These are phyloP conservation scores for Drosophila carrolli DNA, from an alignment of 1,140 invertebrate genomes.

Conservation along the genomic window DNA sequence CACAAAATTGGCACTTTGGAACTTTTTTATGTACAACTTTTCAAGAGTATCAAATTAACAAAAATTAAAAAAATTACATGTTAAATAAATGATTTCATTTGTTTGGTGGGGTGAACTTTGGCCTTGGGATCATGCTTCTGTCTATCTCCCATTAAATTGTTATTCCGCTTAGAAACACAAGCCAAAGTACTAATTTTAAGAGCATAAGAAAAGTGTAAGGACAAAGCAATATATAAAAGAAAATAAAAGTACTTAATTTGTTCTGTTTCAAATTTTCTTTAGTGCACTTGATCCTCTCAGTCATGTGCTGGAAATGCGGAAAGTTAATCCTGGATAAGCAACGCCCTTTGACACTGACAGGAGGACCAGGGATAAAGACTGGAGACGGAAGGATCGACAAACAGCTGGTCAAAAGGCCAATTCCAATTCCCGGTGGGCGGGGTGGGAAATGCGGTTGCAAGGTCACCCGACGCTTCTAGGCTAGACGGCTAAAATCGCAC, in stretches of 20 bases:
- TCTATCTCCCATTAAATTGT: no score
- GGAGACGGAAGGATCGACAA: conserved; percentile 12
- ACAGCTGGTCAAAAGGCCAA: conserved; percentile 48
- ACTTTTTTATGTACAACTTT: no score
- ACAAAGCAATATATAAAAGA: no score
- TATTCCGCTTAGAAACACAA: no score
- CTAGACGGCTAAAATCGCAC: conserved; percentile 23
- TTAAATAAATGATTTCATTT: no score
- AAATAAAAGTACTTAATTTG: neutral
- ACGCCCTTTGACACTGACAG: conserved; percentile 57
- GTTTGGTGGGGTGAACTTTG: no score
- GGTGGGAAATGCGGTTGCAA: conserved; percentile 62
- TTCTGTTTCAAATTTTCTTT: neutral
- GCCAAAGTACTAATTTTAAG: neutral
- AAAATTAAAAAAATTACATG: no score
- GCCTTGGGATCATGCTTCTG: no score
- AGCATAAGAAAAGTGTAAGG: neutral
- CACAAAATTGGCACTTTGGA: no score
- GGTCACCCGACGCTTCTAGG: conserved; percentile 51
- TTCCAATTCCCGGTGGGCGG: conserved; percentile 22
- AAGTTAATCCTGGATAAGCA: conserved; percentile 74
- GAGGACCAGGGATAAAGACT: conserved; percentile 9
- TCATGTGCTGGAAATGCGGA: conserved; percentile 63
- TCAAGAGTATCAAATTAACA: no score
- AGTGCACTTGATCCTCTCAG: conserved; percentile 6